Evolutionary conservation across 2,113 vertebrate species (phyloP).

Genomic region (Anolis sagrei): DNA sequence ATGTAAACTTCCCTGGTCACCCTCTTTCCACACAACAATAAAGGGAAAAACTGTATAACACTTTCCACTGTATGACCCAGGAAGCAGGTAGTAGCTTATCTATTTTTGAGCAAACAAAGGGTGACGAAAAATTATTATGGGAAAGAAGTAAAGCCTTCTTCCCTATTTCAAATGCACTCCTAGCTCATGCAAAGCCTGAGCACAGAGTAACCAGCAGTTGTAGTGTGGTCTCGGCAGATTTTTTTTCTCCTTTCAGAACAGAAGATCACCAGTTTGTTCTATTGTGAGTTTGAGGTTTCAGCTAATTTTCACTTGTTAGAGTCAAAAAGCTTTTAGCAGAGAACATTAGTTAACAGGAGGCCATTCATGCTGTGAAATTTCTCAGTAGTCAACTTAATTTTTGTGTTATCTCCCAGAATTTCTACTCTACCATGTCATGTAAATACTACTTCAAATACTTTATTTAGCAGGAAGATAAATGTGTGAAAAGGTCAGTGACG

Average conservation of each 20-base stretch:
- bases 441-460: neutral
- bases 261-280: neutral
- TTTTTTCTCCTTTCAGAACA: neutral
- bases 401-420: neutral
- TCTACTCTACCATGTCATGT: neutral
- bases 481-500: neutral
- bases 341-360: neutral
- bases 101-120: constrained; percentile 14
- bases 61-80: neutral
- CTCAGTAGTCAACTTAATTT: neutral
- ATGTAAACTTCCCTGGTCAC: neutral
- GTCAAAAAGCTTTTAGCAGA: neutral
- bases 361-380: neutral
- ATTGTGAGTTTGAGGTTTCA: neutral
- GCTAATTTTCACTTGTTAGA: constrained; percentile 16
- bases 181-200: constrained; percentile 5
- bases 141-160: constrained; percentile 14
- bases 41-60: neutral
- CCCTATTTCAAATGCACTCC: neutral
- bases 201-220: neutral
- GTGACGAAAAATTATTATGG: neutral
- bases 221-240: neutral
- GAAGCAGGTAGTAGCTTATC: neutral
- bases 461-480: neutral
- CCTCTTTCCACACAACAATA: neutral